These are phyloP conservation scores for Rallus limicola DNA, from an alignment of 2,113 vertebrate genomes.

Conservation along the genomic window DNA sequence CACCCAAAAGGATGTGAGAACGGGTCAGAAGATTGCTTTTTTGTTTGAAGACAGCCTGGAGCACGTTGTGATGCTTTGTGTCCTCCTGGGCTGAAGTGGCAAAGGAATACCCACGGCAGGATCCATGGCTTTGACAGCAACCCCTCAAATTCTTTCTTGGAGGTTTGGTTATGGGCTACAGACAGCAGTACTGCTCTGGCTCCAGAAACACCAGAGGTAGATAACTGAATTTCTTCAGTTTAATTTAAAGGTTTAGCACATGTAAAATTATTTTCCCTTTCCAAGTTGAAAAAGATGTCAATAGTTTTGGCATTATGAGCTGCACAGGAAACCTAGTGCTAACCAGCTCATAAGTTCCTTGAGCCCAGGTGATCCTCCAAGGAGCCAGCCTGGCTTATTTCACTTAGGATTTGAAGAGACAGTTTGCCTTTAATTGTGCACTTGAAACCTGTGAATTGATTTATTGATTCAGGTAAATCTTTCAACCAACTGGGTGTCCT, in stretches of 20 bases:
- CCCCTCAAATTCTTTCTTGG: background rate
- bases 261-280: background rate
- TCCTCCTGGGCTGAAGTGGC: background rate
- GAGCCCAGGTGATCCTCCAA: background rate
- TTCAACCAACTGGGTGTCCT: background rate
- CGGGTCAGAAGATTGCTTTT: background rate
- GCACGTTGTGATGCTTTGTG: accelerated
- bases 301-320: background rate
- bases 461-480: background rate
- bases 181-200: background rate
- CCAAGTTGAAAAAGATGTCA: background rate
- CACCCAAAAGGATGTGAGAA: background rate
- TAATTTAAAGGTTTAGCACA: background rate
- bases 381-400: background rate
- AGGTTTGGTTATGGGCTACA: background rate
- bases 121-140: background rate
- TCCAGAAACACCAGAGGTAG: background rate
- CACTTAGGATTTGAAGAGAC: background rate
- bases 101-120: background rate
- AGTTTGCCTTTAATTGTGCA: background rate
- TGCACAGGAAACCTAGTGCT: background rate
- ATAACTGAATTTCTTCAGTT: background rate
- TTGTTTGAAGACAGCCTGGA: background rate
- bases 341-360: background rate
- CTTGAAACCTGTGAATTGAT: background rate